phyloP scores from a whole-genome alignment of 53 echinoderm and acorn worm species.

The Stichopus horrens region DNA sequence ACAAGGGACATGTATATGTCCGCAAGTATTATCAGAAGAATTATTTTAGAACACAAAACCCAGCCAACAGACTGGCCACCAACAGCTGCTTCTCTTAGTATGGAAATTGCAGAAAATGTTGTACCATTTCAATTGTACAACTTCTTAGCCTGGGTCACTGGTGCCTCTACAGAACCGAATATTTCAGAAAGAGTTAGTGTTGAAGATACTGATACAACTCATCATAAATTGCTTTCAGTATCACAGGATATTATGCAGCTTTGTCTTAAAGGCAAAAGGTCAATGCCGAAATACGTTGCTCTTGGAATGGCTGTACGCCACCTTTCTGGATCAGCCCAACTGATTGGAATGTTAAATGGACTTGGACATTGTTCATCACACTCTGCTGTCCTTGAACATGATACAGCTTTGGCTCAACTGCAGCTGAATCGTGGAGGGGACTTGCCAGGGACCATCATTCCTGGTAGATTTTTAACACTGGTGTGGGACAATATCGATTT shows the following conservation, averaged over 20 bases:
- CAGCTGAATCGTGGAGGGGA: not conserved
- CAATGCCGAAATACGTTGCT: conserved; percentile 22
- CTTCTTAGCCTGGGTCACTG: conserved; percentile 55
- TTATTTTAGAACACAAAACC: too few species aligned
- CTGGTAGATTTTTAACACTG: conserved; percentile 33
- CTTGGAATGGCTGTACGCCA: conserved; percentile 46
- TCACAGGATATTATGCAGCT: conserved; percentile 43
- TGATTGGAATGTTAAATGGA: conserved; percentile 32
- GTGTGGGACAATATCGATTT: conserved; percentile 76
- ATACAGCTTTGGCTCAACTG: conserved; percentile 21
- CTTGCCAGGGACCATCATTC: not conserved
- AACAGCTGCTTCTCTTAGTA: conserved; percentile 47
- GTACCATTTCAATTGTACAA: conserved; percentile 48
- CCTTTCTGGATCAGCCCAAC: conserved; percentile 50
- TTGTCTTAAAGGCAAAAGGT: conserved; percentile 11
- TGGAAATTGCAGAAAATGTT: conserved; percentile 29
- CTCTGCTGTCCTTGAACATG: conserved; percentile 14
- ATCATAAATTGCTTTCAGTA: conserved; percentile 25
- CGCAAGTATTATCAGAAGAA: too few species aligned
- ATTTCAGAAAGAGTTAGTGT: not conserved
- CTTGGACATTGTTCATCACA: conserved; percentile 50
- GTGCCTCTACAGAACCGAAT: conserved; percentile 46
- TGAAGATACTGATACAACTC: not conserved
- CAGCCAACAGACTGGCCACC: conserved; percentile 47
- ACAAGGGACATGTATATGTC: too few species aligned